Base-by-base conservation (phyloP, 2,888 invertebrate species). In the Graphium colonna region DNA sequence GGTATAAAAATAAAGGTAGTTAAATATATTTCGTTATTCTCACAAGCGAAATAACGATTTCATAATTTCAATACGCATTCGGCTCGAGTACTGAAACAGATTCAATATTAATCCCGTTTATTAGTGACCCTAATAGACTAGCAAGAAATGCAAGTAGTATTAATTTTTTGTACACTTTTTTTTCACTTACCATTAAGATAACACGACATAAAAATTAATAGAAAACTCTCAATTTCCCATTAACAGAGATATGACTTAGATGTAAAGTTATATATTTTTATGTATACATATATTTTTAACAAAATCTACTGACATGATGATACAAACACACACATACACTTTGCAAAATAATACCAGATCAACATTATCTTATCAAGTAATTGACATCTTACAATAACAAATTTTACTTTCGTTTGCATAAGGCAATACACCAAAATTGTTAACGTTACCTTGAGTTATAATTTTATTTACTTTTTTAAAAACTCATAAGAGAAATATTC, bases 61-160 rank as follows among this genome's bases (percentile, higher is more conserved):
- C 63, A 67, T 69, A 62, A 64, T 68, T 68, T 69, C 49, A 60
- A 77, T 63, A 67, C 40, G 12, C 17, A 15, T 43, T 18, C 15
- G 17, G 18, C 41, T 45, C 39, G 48, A 48, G 21, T 21, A 45
- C 33, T 38, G 43, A 44, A 54, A 45, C 71, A 72, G 67, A 63
- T 58, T 62, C 64, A 67, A 69, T 63, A 73, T 70, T 68, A 68
- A 65, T 71, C 68, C 67, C 59, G 71, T 74, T 71, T 71, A 70
- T 72, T 77, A 75, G 83, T 85, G 88, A 85, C 82, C 82, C 85
- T 84, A 86, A 75, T 69, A 78, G 87, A 89, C 89, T 89, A 88
- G 87, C 81, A 72, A 80, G 83, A 88, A 89, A 89, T 87, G 86
- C 86, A 85, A 10, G 33, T 33, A 77, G 76, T 79, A 77, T 76